Base-by-base conservation (phyloP, 1,140 invertebrate genomes). In the Teleogryllus occipitalis region DNA sequence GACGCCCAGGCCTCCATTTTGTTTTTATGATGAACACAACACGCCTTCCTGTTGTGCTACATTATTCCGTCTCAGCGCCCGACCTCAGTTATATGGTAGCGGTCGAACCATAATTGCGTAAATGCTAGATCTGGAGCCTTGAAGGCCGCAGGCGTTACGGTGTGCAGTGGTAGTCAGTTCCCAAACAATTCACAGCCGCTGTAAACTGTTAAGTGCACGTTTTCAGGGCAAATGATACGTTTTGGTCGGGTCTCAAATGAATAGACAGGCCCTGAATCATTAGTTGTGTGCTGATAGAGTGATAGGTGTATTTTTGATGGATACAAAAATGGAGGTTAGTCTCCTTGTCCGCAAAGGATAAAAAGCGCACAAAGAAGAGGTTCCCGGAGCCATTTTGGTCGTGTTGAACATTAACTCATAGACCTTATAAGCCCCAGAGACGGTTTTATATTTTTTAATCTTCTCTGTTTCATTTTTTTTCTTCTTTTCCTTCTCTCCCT, bases 281-380 rank as follows among this genome's bases (percentile, higher is more conserved):
- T 65, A 65, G 54, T 65, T 65, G 54, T 65, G 54, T 65, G 47
- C 76, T 77, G 76, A 77, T 77, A 77, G 76, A 77, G 76, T 77
- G 76, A 77, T 77, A 48, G 76, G 76, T 77, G 47, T 77, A 48
- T 77, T 77, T 77, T 77, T 77, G 76, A 77, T 77, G 39, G 76
- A 77, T 47, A n/a, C n/a, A n/a, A 48, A 77, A 77, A 77, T 18
- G 12, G 10, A 49, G 47, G 76, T 54, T 77, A 21, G 46, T 7
- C 27, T 39, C 27, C n/a, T 39, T 39, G 27, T 39, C 27, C 27
- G 27, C 39, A 8, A 47, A 47, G 75, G 76, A 48, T n/a, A 21
- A 18, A 47, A 46, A 76, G 76, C 54, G 54, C 54, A 65, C 54
- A 18, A 65, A 77, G 76, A 54, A 21, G 47, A 21, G 47, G 7